Conservation (phyloP, 2,113 vertebrate genomes). For the Scophthalmus maximus region DNA sequence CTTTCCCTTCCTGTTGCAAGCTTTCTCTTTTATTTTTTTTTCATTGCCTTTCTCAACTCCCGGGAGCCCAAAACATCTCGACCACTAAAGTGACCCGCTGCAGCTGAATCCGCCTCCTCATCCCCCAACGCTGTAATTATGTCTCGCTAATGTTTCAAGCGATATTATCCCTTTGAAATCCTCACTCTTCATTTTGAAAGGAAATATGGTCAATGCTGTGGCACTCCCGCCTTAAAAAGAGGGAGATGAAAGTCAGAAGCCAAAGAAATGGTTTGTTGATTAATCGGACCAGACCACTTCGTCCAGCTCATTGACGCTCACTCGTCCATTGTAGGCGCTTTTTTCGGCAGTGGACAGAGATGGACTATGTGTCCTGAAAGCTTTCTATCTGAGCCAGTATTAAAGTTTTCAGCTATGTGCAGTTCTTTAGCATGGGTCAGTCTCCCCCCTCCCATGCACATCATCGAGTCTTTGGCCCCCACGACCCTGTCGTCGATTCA, state of each 20-base stretch:
- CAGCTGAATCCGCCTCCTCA: constrained; percentile 53
- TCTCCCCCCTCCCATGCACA: no score
- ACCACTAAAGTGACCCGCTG: constrained; percentile 54
- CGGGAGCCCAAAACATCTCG: constrained; percentile 40
- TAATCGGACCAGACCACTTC: no score
- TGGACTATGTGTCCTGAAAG: no score
- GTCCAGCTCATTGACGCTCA: no score
- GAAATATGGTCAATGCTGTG: constrained; percentile 65
- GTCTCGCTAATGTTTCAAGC: constrained; percentile 61
- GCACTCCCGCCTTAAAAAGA: constrained; percentile 58
- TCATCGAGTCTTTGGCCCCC: no score
- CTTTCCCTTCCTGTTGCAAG: constrained; percentile 25
- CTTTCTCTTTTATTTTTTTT: constrained; percentile 10
- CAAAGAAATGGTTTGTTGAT: no score
- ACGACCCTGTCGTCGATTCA: no score
- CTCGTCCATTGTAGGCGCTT: no score
- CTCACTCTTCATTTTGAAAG: constrained; percentile 71
- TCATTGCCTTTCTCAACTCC: constrained; percentile 21
- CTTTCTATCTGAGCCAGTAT: no score
- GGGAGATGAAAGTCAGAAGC: constrained; percentile 64
- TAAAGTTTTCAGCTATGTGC: no score
- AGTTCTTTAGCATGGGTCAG: no score
- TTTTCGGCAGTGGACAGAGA: no score
- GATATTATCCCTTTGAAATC: constrained; percentile 69
- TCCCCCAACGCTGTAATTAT: constrained; percentile 72